These are phyloP conservation scores for Steinernema feltiae DNA, from an alignment of 1,140 invertebrate genomes.

Conservation along the genomic window DNA sequence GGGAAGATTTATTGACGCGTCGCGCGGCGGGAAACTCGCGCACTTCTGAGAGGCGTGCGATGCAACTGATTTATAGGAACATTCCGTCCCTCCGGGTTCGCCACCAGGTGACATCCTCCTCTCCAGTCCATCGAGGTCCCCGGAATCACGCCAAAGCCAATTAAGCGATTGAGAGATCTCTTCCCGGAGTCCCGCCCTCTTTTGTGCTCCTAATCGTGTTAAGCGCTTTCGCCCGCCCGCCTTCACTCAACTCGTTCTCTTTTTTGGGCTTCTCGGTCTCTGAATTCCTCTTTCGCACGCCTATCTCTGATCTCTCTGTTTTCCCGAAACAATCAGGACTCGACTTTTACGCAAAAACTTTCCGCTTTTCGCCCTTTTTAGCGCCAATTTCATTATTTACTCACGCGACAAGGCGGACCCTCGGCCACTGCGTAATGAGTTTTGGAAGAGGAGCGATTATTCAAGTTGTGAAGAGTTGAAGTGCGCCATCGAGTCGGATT, in stretches of 20 bases:
- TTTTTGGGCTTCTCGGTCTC: background rate
- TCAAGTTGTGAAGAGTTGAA: constrained; percentile 9
- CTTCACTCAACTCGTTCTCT: background rate
- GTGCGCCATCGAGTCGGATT: constrained; percentile 13
- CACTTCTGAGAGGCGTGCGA: background rate
- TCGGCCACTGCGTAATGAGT: background rate
- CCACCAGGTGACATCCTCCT: background rate
- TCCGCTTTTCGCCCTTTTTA: background rate
- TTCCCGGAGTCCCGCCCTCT: background rate
- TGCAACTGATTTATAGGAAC: no score
- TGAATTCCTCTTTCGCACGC: background rate
- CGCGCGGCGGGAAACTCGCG: background rate
- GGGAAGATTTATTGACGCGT: background rate
- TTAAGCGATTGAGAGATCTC: background rate
- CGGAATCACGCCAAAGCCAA: background rate
- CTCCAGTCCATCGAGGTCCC: background rate
- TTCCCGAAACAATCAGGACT: background rate
- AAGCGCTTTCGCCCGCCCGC: background rate
- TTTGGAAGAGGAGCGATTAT: constrained; percentile 12
- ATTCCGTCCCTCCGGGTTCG: no score
- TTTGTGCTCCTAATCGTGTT: constrained; percentile 6
- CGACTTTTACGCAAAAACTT: constrained; percentile 1
- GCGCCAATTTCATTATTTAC: constrained; percentile 13
- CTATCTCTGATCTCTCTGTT: background rate
- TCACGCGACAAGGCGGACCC: background rate